Evolutionary conservation across 2,113 vertebrate species (phyloP).

Genomic region (Channa maculata): DNA sequence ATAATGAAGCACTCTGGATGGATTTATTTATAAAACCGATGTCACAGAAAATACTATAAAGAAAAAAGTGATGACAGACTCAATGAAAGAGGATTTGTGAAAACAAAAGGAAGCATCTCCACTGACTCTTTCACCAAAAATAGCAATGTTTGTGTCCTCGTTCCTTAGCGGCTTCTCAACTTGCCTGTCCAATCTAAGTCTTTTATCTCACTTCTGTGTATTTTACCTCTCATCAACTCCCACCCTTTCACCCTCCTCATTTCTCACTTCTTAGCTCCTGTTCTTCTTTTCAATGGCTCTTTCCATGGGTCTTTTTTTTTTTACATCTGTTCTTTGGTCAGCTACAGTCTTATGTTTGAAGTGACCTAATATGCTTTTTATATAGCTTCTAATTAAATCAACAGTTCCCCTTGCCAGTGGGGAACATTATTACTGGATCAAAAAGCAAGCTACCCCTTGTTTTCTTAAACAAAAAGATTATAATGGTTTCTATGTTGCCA

Average conservation of each 20-base stretch:
- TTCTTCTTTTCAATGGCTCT: not conserved
- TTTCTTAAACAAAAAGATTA: constrained; percentile 39
- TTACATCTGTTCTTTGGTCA: not conserved
- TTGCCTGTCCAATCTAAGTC: constrained; percentile 25
- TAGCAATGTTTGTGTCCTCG: constrained; percentile 55
- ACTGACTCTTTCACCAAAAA: constrained; percentile 57
- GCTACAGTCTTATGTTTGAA: not conserved
- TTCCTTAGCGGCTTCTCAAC: constrained; percentile 26
- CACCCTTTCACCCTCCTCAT: not conserved
- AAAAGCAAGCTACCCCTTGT: constrained; percentile 6
- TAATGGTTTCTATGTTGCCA: constrained; percentile 20
- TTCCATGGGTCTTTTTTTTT: not conserved
- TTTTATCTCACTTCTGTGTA: constrained; percentile 21
- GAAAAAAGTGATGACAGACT: constrained; percentile 6
- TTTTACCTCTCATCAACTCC: not conserved
- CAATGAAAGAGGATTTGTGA: constrained; percentile 50
- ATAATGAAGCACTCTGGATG: not conserved
- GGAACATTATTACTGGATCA: not conserved
- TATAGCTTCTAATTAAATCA: not conserved
- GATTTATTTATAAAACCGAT: constrained; percentile 11
- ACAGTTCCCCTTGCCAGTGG: not conserved
- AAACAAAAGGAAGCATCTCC: constrained; percentile 44
- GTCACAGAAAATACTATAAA: not conserved
- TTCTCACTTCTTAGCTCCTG: constrained; percentile 27
- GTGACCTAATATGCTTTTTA: not conserved